Conservation (phyloP, 2,113 vertebrate species). For the Silurus meridionalis region DNA sequence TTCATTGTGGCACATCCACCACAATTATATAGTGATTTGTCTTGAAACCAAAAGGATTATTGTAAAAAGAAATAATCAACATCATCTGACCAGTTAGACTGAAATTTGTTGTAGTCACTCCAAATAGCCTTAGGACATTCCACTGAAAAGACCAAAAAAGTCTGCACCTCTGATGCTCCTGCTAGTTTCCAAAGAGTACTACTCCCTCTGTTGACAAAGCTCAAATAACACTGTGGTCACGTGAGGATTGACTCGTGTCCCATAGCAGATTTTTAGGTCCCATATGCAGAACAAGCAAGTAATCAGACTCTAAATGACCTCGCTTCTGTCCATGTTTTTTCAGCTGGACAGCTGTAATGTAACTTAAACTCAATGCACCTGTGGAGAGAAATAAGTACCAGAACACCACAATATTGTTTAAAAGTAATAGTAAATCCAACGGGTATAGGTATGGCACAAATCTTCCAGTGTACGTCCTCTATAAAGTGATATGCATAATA, state of each 20-base stretch:
- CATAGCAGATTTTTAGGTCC: constrained; percentile 19
- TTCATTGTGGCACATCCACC: not conserved
- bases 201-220: constrained; percentile 39
- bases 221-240: constrained; percentile 7
- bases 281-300: constrained; percentile 44
- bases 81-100: not conserved
- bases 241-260: not conserved
- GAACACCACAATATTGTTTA: constrained; percentile 46
- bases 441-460: not conserved
- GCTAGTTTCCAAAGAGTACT: constrained; percentile 31
- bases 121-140: not conserved
- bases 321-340: constrained; percentile 63
- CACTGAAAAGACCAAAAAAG: not conserved
- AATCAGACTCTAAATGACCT: constrained; percentile 54
- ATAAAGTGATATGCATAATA: constrained; percentile 25
- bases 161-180: constrained; percentile 2
- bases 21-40: not conserved
- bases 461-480: not conserved
- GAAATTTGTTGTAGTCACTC: not conserved
- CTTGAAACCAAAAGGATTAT: not conserved
- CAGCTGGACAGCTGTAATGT: constrained; percentile 69
- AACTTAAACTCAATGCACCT: constrained; percentile 69
- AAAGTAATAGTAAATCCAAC: not conserved
- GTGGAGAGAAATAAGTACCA: constrained; percentile 51
- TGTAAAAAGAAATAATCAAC: not conserved